Conservation (phyloP, 2,888 invertebrate species). For the Autographa gamma region DNA sequence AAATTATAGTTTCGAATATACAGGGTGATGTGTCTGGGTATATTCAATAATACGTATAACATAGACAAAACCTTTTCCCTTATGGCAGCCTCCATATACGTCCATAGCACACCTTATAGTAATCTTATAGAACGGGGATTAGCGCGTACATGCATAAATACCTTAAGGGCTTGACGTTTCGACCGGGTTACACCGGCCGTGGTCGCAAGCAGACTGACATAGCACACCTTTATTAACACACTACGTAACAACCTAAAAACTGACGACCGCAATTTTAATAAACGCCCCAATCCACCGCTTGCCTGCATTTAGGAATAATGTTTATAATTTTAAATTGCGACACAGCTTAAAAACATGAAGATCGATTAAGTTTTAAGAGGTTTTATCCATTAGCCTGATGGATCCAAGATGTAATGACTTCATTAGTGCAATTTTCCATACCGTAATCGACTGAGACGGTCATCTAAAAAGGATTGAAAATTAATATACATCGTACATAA, state of each 20-base stretch:
- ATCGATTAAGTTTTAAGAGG: conserved; percentile 85
- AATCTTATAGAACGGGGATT: no score
- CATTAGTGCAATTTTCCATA: conserved; percentile 74
- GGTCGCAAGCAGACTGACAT: no score
- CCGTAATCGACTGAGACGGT: conserved; percentile 63
- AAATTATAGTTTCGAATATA: no score
- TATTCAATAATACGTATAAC: background rate
- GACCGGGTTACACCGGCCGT: no score
- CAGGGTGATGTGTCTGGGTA: no score
- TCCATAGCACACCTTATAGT: background rate
- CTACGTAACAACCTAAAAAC: conserved; percentile 28
- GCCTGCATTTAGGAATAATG: conserved; percentile 37
- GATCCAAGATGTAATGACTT: conserved; percentile 77
- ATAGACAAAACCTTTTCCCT: background rate
- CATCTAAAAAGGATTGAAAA: conserved; percentile 61
- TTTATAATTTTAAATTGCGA: conserved; percentile 65
- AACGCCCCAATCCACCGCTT: conserved; percentile 28
- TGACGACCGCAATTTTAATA: conserved; percentile 23
- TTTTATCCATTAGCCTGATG: conserved; percentile 84
- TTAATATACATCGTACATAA: conserved; percentile 52
- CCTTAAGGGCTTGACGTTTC: no score
- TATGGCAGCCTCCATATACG: background rate
- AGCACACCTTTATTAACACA: background rate
- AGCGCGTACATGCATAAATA: no score
- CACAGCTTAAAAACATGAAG: conserved; percentile 70